phyloP scores from a whole-genome alignment of 2,888 invertebrate genomes.

The Tetranychus piercei region DNA sequence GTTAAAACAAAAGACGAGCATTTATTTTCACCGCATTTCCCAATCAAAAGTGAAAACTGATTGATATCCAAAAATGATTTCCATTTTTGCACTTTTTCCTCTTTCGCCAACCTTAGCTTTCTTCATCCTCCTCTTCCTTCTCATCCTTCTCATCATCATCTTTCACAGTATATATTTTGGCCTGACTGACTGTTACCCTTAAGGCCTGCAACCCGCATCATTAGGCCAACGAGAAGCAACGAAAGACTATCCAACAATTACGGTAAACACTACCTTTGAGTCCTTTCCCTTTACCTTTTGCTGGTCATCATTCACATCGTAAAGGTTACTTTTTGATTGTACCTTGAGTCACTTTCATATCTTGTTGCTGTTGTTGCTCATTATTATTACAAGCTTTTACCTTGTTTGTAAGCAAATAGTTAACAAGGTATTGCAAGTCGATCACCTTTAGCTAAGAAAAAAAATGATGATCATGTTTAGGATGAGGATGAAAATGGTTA shows the following conservation, averaged over 20 bases:
- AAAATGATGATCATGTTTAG: no score
- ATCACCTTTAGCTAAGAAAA: background rate
- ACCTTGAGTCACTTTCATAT: no score
- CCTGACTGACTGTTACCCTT: background rate
- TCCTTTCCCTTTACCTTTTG: background rate
- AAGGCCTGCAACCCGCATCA: background rate
- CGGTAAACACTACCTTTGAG: background rate
- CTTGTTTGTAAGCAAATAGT: no score
- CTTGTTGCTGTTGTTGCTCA: no score
- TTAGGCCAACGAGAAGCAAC: background rate
- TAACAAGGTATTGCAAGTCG: background rate
- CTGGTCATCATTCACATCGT: background rate
- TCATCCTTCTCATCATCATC: background rate
- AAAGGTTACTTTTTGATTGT: background rate
- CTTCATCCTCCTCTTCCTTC: background rate
- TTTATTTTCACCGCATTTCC: no score
- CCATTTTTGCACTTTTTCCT: background rate
- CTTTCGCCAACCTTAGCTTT: background rate
- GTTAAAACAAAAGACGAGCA: no score
- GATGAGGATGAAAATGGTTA: no score
- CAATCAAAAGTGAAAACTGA: background rate
- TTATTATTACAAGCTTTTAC: no score
- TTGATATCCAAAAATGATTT: background rate
- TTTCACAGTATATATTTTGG: background rate
- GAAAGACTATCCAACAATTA: background rate